Evolutionary conservation across 2,888 invertebrate genomes (phyloP).

Genomic region (Drosophila meridionalis): DNA sequence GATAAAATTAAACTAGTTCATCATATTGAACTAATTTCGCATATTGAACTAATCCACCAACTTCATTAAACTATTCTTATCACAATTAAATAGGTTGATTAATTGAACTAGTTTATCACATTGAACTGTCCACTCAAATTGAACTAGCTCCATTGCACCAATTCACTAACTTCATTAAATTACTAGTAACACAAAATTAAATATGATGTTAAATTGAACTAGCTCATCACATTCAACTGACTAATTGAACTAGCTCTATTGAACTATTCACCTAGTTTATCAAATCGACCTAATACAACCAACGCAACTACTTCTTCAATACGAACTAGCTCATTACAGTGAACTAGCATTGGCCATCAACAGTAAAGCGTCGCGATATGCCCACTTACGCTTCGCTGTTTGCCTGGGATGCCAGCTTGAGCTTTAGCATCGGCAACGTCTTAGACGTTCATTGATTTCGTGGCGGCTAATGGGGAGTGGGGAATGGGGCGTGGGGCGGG

Average conservation of each 20-base stretch:
- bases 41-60: not conserved
- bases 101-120: not conserved
- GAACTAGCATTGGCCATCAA: not conserved
- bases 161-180: not conserved
- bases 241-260: not conserved
- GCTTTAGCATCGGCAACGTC: slow-evolving; percentile 1
- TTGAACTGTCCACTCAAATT: not conserved
- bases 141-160: not conserved
- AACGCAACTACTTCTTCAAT: not conserved
- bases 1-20: not conserved
- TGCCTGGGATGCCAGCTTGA: not conserved
- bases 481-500: not conserved
- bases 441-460: slow-evolving; percentile 11
- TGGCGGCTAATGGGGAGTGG: slow-evolving; percentile 7
- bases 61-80: not conserved
- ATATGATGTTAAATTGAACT: not conserved
- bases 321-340: not conserved
- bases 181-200: not conserved
- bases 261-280: not conserved
- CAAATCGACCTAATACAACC: not conserved
- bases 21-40: not conserved
- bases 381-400: not conserved
- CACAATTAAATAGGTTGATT: too few relatives aligned
- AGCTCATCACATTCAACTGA: not conserved
- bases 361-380: not conserved